Evolutionary conservation across 92 coral and sea anemone genomes (phyloP), one percentile per base, ranked within the genome.

Genomic region (Parazoanthus darwini): DNA sequence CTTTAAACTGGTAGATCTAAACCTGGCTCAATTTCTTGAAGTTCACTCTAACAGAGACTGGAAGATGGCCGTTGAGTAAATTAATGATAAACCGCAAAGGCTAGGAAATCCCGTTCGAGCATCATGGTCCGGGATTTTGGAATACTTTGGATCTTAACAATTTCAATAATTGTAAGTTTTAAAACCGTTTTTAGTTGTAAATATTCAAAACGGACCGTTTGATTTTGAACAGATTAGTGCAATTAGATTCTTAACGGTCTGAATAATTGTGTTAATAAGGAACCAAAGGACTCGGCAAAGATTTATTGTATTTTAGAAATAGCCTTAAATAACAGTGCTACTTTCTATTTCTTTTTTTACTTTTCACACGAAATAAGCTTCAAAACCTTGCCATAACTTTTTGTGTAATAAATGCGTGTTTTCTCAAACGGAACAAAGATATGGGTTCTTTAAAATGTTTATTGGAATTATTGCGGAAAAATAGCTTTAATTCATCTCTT

Each of bases 101-200:
- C 36, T 6, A 54, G 59, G 70, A 22, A 20, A 63, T 20, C 25
- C 25, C 0, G 26, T 63, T 63, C 70, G 70, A 7, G 1, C 77
- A 33, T 23, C 39, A 73, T 73, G 77, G 38, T 73, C 9, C 77
- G 38, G 39, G 77, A 73, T 73, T 73, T 73, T 5, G n/a, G 39
- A 36, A 29, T 33, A 73, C 42, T 73, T 29, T 73, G 77, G 77
- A 29, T 73, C 42, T 11, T 73, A 8, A 36, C 42, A 26, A 9
- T 36, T 26, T 73, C 77, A 36, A 73, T 7, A 36, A 29, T 73
- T 73, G 77, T 73, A 73, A 73, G 77, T 73, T 29, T 72, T 70
- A 10, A 7, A 63, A 63, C 5, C 25, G 25, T 20, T 63, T 63
- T 63, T 22, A 63, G 26, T 63, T 20, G 66, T 14, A 58, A 4